Percentiles rank a stretch among this genome's conserved stretches.
These are phyloP conservation scores for Acanthisitta chloris DNA, from an alignment of 2,113 vertebrate species.

Conservation along the genomic window DNA sequence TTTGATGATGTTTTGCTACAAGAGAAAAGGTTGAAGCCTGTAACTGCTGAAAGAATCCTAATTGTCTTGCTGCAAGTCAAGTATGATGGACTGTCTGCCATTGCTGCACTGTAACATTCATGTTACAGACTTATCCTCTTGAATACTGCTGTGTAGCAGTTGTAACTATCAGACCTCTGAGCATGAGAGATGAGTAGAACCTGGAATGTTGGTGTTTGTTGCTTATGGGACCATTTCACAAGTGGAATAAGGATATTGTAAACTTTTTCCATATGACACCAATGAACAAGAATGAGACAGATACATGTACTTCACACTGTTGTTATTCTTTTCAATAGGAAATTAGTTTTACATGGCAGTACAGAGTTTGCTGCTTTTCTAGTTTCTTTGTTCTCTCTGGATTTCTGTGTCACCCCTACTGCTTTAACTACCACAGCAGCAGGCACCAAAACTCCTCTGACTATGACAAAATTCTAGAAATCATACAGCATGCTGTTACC, in stretches of 20 bases:
- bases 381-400: not conserved
- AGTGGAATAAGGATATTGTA: not conserved
- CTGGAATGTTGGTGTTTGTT: not conserved
- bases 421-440: not conserved
- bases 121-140: not conserved
- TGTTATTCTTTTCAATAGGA: not conserved
- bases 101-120: rapidly evolving
- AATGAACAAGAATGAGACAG: not conserved
- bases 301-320: not conserved
- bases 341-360: not conserved
- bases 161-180: not conserved
- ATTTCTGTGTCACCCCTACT: not conserved
- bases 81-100: not conserved
- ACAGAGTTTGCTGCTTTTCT: not conserved
- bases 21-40: not conserved
- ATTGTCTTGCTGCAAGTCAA: not conserved
- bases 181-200: not conserved
- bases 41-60: not conserved
- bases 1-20: not conserved
- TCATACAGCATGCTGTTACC: not conserved
- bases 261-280: not conserved
- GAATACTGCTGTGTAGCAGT: not conserved
- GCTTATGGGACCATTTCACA: not conserved
- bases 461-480: not conserved
- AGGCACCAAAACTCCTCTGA: not conserved